These are phyloP conservation scores for Flexamia atlantica DNA, from an alignment of 2,888 invertebrate species.

Conservation along the genomic window DNA sequence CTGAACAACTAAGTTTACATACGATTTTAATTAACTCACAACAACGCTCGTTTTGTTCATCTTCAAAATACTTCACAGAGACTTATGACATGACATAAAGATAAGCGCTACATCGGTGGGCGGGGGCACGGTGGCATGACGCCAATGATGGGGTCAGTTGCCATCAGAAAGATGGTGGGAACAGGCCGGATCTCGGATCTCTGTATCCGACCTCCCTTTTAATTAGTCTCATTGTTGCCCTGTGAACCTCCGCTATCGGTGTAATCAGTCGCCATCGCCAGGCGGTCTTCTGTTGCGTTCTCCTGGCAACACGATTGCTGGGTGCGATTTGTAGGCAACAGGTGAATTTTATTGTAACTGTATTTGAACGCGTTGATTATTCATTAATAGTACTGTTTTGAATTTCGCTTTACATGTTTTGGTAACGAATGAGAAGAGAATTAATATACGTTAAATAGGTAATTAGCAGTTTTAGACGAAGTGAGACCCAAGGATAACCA, in stretches of 20 bases:
- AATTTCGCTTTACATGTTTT: too few species aligned
- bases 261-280: background rate
- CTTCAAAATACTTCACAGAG: too few species aligned
- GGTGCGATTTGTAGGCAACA: background rate
- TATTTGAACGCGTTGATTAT: too few species aligned
- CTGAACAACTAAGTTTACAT: too few species aligned
- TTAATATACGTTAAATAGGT: too few species aligned
- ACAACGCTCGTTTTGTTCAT: too few species aligned
- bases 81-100: too few species aligned
- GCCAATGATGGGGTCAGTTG: background rate
- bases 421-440: too few species aligned
- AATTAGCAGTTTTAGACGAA: too few species aligned
- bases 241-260: slow-evolving; percentile 11
- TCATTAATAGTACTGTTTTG: too few species aligned
- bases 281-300: slow-evolving; percentile 10
- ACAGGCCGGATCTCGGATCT: background rate
- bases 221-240: background rate
- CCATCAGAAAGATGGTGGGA: slow-evolving; percentile 30
- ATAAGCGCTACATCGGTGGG: background rate
- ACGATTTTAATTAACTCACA: too few species aligned
- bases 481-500: too few species aligned
- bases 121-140: background rate
- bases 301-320: background rate
- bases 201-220: slow-evolving; percentile 33
- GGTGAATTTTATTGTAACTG: background rate